Base-by-base conservation (phyloP, 2,888 invertebrate genomes). In the Amiota minor region DNA sequence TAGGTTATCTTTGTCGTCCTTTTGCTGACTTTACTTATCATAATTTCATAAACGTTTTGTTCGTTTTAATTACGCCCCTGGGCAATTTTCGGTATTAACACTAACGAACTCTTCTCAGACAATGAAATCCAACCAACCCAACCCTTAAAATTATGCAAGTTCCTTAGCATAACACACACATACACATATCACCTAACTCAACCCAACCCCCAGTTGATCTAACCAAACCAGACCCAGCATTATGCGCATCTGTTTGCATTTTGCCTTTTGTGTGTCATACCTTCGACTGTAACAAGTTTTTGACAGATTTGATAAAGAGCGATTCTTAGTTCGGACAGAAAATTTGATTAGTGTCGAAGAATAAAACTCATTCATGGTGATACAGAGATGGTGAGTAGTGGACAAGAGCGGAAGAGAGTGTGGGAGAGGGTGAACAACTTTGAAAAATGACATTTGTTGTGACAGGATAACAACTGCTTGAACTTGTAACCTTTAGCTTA, bases 101-200 rank as follows among this genome's bases (percentile, higher is more conserved):
- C 67, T 53, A 49, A 67, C 68, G 45, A 74, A 72, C 35, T 35
- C 4, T 35, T 35, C 35, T 35, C 6, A 35, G 35, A 6, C 35
- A 35, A 35, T 3, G 23, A 23, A 23, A 3, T 1, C 23, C 1
- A 23, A 71, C 55, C 62, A 56, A 71, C 64, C 59, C 73, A 74
- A 72, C 77, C 71, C 79, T 74, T 62, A 23, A 50, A 69, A 76
- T 73, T 81, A 77, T 76, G 78, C 84, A 80, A 84, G 45, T 35
- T 11, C 18, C 18, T 35, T 35, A 35, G 35, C 35, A 35, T 35
- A 35, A 8, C 2, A 35, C 35, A 35, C 35, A 35, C 35, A 35
- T 6, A 35, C 35, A 6, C 35, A 6, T 35, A 35, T 35, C 11
- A 55, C 16, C 45, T 1, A 35, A 23, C 62, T 23, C 53, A 10